phyloP scores from a whole-genome alignment of 2,888 invertebrate genomes.

The Conchocele bisecta region DNA sequence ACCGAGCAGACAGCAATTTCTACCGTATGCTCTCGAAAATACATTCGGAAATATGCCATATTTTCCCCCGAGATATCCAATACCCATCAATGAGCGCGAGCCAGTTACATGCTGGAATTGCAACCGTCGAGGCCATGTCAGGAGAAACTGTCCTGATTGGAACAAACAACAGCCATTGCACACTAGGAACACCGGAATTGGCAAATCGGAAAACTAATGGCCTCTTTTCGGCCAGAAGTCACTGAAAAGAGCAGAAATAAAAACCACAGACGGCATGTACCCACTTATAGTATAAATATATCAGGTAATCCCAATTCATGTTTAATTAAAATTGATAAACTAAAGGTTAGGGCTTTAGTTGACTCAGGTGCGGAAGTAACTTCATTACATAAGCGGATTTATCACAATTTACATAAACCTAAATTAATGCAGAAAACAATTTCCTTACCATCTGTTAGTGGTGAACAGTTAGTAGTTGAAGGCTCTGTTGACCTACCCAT shows the following conservation, averaged over 20 bases:
- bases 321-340: constrained; percentile 17
- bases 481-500: constrained; percentile 18
- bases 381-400: constrained; percentile 29
- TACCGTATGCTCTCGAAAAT: no score
- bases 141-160: no score
- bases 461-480: constrained; percentile 1
- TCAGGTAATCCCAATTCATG: constrained; percentile 32
- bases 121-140: no score
- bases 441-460: constrained; percentile 21
- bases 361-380: constrained; percentile 28
- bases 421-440: constrained; percentile 9
- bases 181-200: no score
- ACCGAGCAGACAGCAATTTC: no score
- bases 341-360: constrained; percentile 25
- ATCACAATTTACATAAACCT: constrained; percentile 15
- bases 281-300: constrained; percentile 7
- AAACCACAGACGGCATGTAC: no score
- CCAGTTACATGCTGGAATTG: no score
- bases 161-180: no score
- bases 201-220: constrained; percentile 16
- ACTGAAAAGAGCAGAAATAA: no score
- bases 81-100: no score
- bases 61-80: no score
- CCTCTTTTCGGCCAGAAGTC: constrained; percentile 8
- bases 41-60: no score